Conservation (phyloP, 2,113 vertebrate species). For the Xerus inauris region DNA sequence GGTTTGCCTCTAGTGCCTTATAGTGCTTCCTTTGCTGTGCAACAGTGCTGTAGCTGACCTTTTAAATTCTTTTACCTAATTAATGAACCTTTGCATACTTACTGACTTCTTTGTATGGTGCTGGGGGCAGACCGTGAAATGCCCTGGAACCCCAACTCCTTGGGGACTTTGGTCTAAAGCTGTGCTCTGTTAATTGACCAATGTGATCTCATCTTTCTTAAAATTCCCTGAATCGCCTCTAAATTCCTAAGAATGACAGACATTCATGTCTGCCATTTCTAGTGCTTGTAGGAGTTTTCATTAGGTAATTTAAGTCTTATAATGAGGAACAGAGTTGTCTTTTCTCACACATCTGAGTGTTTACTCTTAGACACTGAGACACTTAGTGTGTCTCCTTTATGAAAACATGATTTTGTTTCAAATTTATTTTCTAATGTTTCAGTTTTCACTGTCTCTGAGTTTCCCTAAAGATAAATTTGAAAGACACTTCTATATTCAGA, state of each 20-base stretch:
- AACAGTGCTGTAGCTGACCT: background rate
- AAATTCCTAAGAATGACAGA: background rate
- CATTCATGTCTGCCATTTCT: rapidly evolving
- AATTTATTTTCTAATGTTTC: background rate
- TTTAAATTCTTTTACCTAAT: background rate
- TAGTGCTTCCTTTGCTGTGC: background rate
- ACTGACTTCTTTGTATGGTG: background rate
- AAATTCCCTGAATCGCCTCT: background rate
- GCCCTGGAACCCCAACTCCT: background rate
- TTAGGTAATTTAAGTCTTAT: background rate
- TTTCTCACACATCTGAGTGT: background rate
- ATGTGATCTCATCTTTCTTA: background rate
- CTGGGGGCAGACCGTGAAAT: background rate
- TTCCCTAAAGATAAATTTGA: background rate
- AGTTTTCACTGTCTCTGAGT: background rate
- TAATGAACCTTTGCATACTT: background rate
- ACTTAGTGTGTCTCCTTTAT: background rate
- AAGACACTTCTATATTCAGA: background rate
- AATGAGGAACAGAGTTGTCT: background rate
- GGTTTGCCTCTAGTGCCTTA: background rate
- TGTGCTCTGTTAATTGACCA: background rate
- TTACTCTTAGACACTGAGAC: background rate
- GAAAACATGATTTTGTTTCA: background rate
- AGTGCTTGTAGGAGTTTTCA: too few species aligned
- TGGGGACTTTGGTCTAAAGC: background rate